Evolutionary conservation across 2,888 invertebrate genomes (phyloP).

Genomic region (Eledone cirrhosa): DNA sequence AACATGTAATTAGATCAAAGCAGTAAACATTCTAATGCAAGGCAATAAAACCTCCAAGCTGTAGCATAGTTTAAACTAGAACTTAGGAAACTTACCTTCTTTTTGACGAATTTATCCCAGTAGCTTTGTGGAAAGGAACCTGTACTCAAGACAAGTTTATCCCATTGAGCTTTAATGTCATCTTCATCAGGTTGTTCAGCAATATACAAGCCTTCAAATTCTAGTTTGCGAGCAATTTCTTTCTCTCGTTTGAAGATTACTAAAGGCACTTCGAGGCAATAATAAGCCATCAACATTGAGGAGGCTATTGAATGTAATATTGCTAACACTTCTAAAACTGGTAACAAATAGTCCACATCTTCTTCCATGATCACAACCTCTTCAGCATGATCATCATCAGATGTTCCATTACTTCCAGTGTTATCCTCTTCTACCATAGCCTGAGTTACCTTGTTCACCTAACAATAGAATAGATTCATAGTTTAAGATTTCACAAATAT

Average conservation of each 20-base stretch:
- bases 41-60: too few relatives aligned
- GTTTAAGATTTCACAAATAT: too few relatives aligned
- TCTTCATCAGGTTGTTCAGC: slow-evolving; percentile 97
- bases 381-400: slow-evolving; percentile 67
- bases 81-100: slow-evolving; percentile 80
- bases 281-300: slow-evolving; percentile 96
- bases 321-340: slow-evolving; percentile 86
- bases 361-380: slow-evolving; percentile 94
- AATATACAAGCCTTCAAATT: slow-evolving; percentile 98
- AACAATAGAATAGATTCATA: background rate
- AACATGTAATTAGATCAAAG: too few relatives aligned
- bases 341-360: slow-evolving; percentile 91
- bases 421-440: slow-evolving; percentile 38
- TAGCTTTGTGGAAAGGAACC: slow-evolving; percentile 98
- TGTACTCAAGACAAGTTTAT: slow-evolving; percentile 86
- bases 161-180: slow-evolving; percentile 91
- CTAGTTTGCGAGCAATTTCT: slow-evolving; percentile 93
- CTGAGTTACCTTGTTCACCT: slow-evolving; percentile 49
- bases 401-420: slow-evolving; percentile 38
- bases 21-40: too few relatives aligned
- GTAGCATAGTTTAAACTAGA: too few relatives aligned
- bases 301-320: slow-evolving; percentile 87
- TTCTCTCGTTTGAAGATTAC: slow-evolving; percentile 99
- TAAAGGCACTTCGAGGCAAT: slow-evolving; percentile 95
- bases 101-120: slow-evolving; percentile 99